A percentile compares a stretch with the other conserved stretches of the same genome.
These are phyloP conservation scores for Condylura cristata DNA, from an alignment of 2,113 vertebrate genomes.

Conservation along the genomic window DNA sequence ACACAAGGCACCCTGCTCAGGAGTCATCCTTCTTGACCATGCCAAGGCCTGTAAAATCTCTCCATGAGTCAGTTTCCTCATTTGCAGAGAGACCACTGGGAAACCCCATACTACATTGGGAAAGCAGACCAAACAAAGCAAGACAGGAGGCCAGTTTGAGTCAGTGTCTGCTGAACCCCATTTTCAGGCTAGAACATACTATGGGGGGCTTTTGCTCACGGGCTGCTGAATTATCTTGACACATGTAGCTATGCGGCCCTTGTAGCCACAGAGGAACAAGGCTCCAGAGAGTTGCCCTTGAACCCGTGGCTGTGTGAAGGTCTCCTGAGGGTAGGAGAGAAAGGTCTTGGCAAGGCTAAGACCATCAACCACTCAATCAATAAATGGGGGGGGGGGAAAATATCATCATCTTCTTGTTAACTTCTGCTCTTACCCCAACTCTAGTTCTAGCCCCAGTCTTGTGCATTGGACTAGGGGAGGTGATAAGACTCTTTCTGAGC, in stretches of 20 bases:
- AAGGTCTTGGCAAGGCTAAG: background rate
- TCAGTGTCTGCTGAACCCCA: background rate
- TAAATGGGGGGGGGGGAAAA: background rate
- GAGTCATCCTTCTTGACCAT: background rate
- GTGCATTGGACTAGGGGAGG: too few species aligned
- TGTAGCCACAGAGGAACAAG: background rate
- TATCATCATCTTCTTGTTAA: background rate
- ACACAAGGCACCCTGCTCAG: background rate
- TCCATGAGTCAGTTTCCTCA: background rate
- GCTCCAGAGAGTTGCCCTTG: background rate
- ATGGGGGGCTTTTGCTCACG: background rate
- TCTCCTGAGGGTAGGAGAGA: background rate
- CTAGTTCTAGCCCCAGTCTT: background rate
- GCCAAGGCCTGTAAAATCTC: background rate
- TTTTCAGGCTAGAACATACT: background rate
- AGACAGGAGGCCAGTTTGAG: background rate
- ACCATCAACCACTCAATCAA: background rate
- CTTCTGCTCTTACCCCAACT: background rate
- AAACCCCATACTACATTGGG: background rate
- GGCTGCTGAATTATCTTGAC: background rate
- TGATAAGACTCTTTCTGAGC: slow-evolving; percentile 35
- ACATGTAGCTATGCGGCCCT: background rate
- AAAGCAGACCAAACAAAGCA: background rate
- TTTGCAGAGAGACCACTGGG: too few species aligned
- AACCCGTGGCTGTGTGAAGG: background rate